A percentile compares a stretch with the other conserved stretches of the same genome.
Evolutionary conservation across 2,797 vertebrate species (phyloP).

Genomic region (Neosilurus mollespiculum): DNA sequence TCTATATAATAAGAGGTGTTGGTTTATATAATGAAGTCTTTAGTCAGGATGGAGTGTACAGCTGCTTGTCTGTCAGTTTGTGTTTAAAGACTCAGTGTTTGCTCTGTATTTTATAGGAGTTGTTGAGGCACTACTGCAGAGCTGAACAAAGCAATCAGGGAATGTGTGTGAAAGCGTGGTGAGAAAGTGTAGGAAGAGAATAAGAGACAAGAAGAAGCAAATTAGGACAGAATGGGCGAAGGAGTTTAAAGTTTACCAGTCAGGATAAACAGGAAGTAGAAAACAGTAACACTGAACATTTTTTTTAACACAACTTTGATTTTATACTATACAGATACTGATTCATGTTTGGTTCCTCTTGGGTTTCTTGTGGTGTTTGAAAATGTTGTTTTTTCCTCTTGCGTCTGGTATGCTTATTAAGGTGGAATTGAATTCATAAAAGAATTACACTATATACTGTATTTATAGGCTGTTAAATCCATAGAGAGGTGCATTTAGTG

Average conservation of each 20-base stretch:
- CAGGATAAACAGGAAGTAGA: not conserved
- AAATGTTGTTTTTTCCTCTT: not conserved
- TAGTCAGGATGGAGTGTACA: not conserved
- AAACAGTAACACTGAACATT: not conserved
- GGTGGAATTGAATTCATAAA: not conserved
- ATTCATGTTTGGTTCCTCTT: not conserved
- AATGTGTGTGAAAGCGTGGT: not conserved
- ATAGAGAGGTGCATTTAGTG: slow-evolving; percentile 3
- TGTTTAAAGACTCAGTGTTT: not conserved
- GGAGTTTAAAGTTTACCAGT: not conserved
- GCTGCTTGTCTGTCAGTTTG: not conserved
- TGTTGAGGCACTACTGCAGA: not conserved
- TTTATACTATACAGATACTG: not conserved
- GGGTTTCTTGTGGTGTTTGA: not conserved
- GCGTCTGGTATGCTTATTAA: not conserved
- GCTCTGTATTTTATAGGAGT: not conserved
- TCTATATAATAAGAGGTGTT: not conserved
- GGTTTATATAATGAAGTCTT: not conserved
- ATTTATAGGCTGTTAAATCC: not conserved
- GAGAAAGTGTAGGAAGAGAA: not conserved
- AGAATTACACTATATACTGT: not conserved
- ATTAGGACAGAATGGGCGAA: not conserved
- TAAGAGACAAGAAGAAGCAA: not conserved
- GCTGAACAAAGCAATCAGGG: slow-evolving; percentile 4
- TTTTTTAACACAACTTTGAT: not conserved